phyloP scores from a whole-genome alignment of 2,888 invertebrate species.

The Diplolepis rosae region DNA sequence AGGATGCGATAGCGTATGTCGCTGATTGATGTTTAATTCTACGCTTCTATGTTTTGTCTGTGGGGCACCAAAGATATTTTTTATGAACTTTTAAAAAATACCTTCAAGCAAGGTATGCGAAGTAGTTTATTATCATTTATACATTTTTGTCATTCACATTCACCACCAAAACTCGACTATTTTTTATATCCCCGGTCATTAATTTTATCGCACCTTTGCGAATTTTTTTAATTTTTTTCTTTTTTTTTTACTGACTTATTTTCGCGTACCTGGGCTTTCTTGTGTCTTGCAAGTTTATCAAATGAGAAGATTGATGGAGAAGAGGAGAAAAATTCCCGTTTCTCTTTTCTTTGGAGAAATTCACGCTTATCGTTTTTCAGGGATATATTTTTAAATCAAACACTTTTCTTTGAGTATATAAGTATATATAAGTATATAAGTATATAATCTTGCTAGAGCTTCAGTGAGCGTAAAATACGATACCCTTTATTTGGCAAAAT shows the following conservation, averaged over 20 bases:
- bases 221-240: constrained; percentile 34
- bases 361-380: constrained; percentile 24
- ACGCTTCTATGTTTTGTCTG: constrained; percentile 49
- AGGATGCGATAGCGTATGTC: constrained; percentile 46
- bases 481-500: neutral
- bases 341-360: neutral
- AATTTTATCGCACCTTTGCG: constrained; percentile 28
- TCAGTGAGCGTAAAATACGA: neutral
- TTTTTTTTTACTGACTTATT: constrained; percentile 28
- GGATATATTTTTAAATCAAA: constrained; percentile 25
- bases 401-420: neutral
- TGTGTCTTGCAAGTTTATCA: neutral
- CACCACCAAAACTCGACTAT: constrained; percentile 23
- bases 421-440: constrained; percentile 3
- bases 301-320: neutral
- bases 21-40: constrained; percentile 43
- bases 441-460: constrained; percentile 5
- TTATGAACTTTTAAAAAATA: constrained; percentile 47
- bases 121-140: constrained; percentile 36
- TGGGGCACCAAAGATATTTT: constrained; percentile 70
- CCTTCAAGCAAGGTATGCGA: neutral
- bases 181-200: constrained; percentile 44
- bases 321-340: neutral
- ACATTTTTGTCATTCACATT: constrained; percentile 31
- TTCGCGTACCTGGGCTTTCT: neutral